Evolutionary conservation across 2,888 invertebrate species (phyloP), one percentile per base, ranked within the genome.

Genomic region (Pandemis cinnamomeana): DNA sequence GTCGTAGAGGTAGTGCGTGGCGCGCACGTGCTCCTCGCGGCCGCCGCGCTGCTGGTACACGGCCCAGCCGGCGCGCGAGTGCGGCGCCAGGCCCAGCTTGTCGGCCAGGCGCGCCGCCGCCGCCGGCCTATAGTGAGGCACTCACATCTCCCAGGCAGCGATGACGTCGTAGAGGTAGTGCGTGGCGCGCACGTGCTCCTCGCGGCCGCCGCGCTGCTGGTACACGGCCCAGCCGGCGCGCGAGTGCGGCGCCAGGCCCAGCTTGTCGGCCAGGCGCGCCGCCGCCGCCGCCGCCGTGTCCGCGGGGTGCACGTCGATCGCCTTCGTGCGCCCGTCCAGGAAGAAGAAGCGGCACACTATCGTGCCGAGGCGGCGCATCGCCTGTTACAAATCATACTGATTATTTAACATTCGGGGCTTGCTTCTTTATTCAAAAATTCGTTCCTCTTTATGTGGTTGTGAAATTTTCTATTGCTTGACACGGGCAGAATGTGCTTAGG

Each of bases 161-260:
- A 99, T 98, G 61, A 99, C 97, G 89, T 99, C 99, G 81, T 99
- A 98, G 0, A 99, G 92, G 87, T 98, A 99, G 87, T 98, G 98
- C 87, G 98, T 97, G 1, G 97, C 97, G 67, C 98, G 95, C 36
- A 99, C 98, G 83, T 98, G 98, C 82, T 98, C 97, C 87, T 99
- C 98, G 1, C 96, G 96, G 79, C 97, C 97, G 0, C 97, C 97
- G 6, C 98, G 95, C 83, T 97, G 97, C 90, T 98, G 97, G 90
- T 98, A 99, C 78, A 99, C 97, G 0, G 99, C 98, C 99, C 99
- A 99, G 71, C 99, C 99, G 79, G 98, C 98, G 20, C 98, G 94
- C 11, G 92, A 84, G 74, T 84, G 86, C 71, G 97, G 96, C 63
- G 96, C 95, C 36, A 99, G 95, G 42, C 97, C 98, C 68, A 98